Conservation (phyloP, 1,140 invertebrate species). For the Scaptomyza hsui region DNA sequence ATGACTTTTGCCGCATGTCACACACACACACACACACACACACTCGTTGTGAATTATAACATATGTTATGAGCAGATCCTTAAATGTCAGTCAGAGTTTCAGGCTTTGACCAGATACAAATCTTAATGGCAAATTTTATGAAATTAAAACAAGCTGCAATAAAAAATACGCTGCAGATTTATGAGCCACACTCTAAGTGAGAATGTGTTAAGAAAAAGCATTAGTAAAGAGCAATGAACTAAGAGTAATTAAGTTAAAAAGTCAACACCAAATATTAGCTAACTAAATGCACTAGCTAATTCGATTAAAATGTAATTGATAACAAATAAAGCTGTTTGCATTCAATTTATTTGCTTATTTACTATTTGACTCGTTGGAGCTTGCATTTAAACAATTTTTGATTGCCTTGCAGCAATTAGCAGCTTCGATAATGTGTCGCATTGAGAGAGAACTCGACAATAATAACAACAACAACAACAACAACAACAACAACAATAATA, state of each 20-base stretch:
- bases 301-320: too few relatives aligned
- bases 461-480: conserved; percentile 12
- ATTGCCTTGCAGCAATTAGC: conserved; percentile 34
- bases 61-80: conserved; percentile 18
- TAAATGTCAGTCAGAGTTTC: conserved; percentile 39
- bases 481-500: conserved; percentile 5
- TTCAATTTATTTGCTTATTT: conserved; percentile 15
- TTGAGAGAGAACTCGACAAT: not conserved
- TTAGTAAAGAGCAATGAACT: conserved; percentile 31
- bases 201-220: not conserved
- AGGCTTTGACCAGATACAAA: conserved; percentile 16
- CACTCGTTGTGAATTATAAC: not conserved
- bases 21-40: conserved; percentile 19
- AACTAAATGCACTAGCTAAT: too few relatives aligned
- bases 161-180: conserved; percentile 26
- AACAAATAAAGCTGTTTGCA: not conserved
- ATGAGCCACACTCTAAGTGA: too few relatives aligned
- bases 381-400: conserved; percentile 34
- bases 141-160: too few relatives aligned
- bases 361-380: not conserved
- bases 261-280: too few relatives aligned
- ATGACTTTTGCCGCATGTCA: conserved; percentile 46
- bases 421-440: conserved; percentile 22
- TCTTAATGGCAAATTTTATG: too few relatives aligned
- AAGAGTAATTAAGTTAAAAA: too few relatives aligned